Base-by-base conservation (phyloP, 2,888 invertebrate genomes). In the Crossocerus cetratus region DNA sequence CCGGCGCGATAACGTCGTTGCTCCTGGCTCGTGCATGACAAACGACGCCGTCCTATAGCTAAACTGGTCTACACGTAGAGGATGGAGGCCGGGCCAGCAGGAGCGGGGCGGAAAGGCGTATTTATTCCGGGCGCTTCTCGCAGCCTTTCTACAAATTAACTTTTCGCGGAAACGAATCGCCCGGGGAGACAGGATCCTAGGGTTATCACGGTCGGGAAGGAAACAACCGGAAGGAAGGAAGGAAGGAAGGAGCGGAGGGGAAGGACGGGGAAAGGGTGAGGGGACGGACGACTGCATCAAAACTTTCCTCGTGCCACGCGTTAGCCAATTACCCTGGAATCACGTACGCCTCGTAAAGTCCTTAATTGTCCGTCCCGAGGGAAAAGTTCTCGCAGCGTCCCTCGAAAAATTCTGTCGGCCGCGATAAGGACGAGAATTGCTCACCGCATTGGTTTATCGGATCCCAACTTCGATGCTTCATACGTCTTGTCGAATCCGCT, bases 141-240 rank as follows among this genome's bases (percentile, higher is more conserved):
- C 80, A 81, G 77, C 84, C 73, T 86, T 84, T 84, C 78, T 82
- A 81, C 83, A 87, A 87, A 88, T 88, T 87, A 87, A 86, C 85
- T 86, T 86, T 84, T 80, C 83, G 69, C 81, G 82, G 78, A 81
- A 78, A 81, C 62, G 66, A 68, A 81, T 69, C 76, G 72, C 59
- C 54, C 23, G 65, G 68, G 32, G 60, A 14, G 68, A 45, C 18
- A 62, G 56, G 55, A 14, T 20, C 45, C 42, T 42, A 44, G 20
- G 13, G 21, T 22, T 2, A 55, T 5, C 3, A 32, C 32, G 54
- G 16, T 4, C 56, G n/a, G 11, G 22, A 22, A 43, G 20, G 22
- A 22, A 20, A 14, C 18, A 14, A 43, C 23, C 14, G 60, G n/a
- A 3, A 21, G 18, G 23, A 44, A 42, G 43, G 65, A 14, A 16